Base-by-base conservation (phyloP, 64 coral and sea anemone genomes). In the Montipora efflorescens region DNA sequence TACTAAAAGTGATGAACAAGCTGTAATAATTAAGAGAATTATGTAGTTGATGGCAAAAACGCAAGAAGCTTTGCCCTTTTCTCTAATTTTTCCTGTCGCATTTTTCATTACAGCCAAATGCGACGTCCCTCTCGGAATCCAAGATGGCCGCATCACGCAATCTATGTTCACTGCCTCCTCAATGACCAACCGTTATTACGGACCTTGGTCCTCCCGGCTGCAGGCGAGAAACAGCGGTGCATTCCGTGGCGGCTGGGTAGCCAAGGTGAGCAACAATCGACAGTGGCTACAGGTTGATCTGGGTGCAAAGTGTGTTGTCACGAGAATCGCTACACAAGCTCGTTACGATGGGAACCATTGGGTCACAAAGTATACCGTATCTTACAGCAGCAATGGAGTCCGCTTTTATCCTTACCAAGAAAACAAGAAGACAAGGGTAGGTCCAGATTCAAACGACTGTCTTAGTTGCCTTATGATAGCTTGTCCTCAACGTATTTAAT, bases 121-220 rank as follows among this genome's bases (percentile, higher is more conserved):
- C 73, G 92, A 93, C 19, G 92, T 78, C 5, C 96, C 96, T 11
- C 96, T 98, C 2, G 96, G 96, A 79, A 90, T 98, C 47, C 93
- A 98, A 84, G 96, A 98, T 78, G 90, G 93, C 52, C 96, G 96
- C 9, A 98, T 98, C 57, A 94, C 81, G 19, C 93, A 98, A 84
- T 90, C 90, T 23, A 94, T 92, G 59, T 74, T 98, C 21, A 92
- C 92, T 48, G 96, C 96, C 11, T 98, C 96, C 22, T 89, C 96
- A 28, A 95, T 94, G 20, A 85, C 81, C 77, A 87, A 95, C 82
- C 90, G 80, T 12, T 98, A 95, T 59, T 90, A 93, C 61, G 96
- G 96, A 2, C 93, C 96, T 15, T 98, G 90, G 89, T 90, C 83
- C 19, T 83, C 93, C 21, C 80, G 93, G 84, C 77, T 97, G 8